Evolutionary conservation across 2,888 invertebrate genomes (phyloP).

Genomic region (Agrochola circellaris): DNA sequence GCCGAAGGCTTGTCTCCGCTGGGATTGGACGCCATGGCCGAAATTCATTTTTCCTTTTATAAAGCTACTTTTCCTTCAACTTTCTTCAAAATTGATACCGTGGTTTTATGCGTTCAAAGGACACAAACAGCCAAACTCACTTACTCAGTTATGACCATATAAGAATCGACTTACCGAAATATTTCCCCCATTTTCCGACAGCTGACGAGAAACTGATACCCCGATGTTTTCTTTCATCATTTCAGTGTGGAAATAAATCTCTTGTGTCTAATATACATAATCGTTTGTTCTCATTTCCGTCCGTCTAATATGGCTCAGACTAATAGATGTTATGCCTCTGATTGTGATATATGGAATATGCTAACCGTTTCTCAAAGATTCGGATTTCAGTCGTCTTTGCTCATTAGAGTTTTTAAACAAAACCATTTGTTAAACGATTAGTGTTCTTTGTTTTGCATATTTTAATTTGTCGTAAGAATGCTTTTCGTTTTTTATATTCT

Average conservation of each 20-base stretch:
- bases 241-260: conserved; percentile 52
- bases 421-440: conserved; percentile 53
- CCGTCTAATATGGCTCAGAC: conserved; percentile 47
- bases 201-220: conserved; percentile 28
- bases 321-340: conserved; percentile 58
- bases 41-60: too few relatives aligned
- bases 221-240: conserved; percentile 48
- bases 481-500: neutral
- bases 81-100: neutral
- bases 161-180: conserved; percentile 7
- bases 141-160: neutral
- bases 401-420: conserved; percentile 39
- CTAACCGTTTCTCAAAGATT: conserved; percentile 41
- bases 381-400: conserved; percentile 37
- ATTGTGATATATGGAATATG: conserved; percentile 64
- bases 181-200: neutral
- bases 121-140: neutral
- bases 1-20: too few relatives aligned
- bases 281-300: conserved; percentile 65
- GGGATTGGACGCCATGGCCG: too few relatives aligned
- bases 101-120: neutral
- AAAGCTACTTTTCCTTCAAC: neutral
- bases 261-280: conserved; percentile 58
- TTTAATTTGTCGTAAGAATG: neutral
- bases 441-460: conserved; percentile 8